Evolutionary conservation across 30 jellyfish, hydroid and myxozoan genomes (phyloP).

Genomic region (Phacellophora camtschatica): DNA sequence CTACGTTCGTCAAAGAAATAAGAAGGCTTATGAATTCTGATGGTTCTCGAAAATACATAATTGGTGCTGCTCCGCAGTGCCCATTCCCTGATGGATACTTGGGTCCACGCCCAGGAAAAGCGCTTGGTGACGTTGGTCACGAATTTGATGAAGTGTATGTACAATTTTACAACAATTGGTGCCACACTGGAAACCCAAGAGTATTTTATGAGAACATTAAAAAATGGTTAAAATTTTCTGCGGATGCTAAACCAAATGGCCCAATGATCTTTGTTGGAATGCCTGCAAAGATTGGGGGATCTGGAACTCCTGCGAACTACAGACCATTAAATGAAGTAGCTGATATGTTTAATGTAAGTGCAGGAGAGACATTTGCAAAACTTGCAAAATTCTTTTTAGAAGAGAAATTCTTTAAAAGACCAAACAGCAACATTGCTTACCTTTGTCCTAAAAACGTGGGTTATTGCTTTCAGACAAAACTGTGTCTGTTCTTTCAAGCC

Average conservation of each 20-base stretch:
- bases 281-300: constrained; percentile 95
- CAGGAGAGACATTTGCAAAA: too few species aligned
- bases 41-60: constrained; percentile 59
- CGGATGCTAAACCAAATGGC: constrained; percentile 63
- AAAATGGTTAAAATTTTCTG: constrained; percentile 85
- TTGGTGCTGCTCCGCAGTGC: constrained; percentile 99
- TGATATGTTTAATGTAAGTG: constrained; percentile 72
- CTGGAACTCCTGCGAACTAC: constrained; percentile 90
- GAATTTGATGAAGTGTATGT: constrained; percentile 94
- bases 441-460: too few species aligned
- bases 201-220: constrained; percentile 76
- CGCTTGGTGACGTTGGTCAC: constrained; percentile 93
- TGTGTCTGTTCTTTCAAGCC: too few species aligned
- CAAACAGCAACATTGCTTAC: too few species aligned
- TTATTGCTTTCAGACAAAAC: too few species aligned
- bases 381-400: too few species aligned
- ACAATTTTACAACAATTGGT: constrained; percentile 96
- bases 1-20: constrained; percentile 84
- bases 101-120: constrained; percentile 93
- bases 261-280: constrained; percentile 94
- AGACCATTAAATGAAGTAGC: constrained; percentile 80
- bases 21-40: constrained; percentile 79
- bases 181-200: constrained; percentile 95
- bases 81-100: constrained; percentile 96
- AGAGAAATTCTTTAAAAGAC: too few species aligned